Percentiles rank a stretch among this genome's conserved stretches.
Evolutionary conservation across 1,140 invertebrate genomes (phyloP).

Genomic region (Drosophila tsacasi): DNA sequence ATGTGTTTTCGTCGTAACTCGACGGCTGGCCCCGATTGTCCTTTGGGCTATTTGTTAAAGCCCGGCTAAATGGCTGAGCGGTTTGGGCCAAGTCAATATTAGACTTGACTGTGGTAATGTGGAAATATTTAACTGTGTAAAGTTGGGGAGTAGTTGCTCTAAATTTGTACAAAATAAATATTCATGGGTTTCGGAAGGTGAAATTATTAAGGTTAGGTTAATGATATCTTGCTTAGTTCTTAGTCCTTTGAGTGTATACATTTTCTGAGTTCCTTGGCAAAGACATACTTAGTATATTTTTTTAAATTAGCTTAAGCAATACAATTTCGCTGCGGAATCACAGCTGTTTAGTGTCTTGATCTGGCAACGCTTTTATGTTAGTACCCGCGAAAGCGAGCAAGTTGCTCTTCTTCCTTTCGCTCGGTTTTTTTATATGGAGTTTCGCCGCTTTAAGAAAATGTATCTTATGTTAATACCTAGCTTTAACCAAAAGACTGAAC

Average conservation of each 20-base stretch:
- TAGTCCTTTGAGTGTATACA: neutral
- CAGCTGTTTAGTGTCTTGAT: no score
- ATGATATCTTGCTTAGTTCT: neutral
- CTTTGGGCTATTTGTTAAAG: slow-evolving; percentile 39
- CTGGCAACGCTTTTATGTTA: no score
- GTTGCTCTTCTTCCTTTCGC: no score
- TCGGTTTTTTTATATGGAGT: no score
- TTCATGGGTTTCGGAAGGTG: neutral
- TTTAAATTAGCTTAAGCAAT: no score
- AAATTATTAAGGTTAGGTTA: neutral
- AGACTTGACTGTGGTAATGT: slow-evolving; percentile 15
- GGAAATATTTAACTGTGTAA: slow-evolving; percentile 11
- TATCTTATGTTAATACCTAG: no score
- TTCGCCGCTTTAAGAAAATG: no score
- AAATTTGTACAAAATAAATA: neutral
- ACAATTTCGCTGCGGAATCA: no score
- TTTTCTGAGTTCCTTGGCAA: no score
- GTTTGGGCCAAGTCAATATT: slow-evolving; percentile 27
- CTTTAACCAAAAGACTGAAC: no score
- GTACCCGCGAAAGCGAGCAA: no score
- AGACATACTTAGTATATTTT: no score
- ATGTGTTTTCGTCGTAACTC: slow-evolving; percentile 50
- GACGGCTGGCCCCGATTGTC: slow-evolving; percentile 20
- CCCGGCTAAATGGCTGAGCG: slow-evolving; percentile 10
- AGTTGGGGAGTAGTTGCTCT: neutral